Evolutionary conservation across 2,888 invertebrate genomes (phyloP).

Genomic region (Stenchaetothrips biformis): DNA sequence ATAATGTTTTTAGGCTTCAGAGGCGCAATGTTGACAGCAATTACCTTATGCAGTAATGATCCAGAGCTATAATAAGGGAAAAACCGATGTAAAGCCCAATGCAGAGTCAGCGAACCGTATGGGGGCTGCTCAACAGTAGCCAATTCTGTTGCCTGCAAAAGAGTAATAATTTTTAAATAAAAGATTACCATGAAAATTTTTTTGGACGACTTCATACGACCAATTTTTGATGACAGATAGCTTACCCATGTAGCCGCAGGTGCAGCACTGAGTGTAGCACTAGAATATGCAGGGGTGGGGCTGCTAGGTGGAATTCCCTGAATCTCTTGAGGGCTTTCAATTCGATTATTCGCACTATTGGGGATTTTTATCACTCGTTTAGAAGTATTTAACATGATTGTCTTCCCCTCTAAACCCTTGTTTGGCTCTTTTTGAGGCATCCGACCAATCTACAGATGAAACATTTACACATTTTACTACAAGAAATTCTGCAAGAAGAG

Average conservation of each 20-base stretch:
- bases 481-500: background rate
- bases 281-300: constrained; percentile 42
- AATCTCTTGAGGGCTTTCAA: constrained; percentile 47
- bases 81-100: constrained; percentile 48
- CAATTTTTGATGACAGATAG: background rate
- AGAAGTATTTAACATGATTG: constrained; percentile 65
- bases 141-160: constrained; percentile 38
- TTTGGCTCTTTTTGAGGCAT: constrained; percentile 37
- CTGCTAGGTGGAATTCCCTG: constrained; percentile 46
- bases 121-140: constrained; percentile 43
- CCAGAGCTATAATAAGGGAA: constrained; percentile 45
- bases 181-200: constrained; percentile 28
- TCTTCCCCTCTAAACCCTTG: constrained; percentile 52
- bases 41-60: constrained; percentile 45
- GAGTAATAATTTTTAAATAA: constrained; percentile 32
- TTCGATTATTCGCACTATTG: constrained; percentile 43
- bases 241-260: background rate
- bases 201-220: constrained; percentile 16
- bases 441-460: constrained; percentile 34
- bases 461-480: constrained; percentile 4
- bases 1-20: constrained; percentile 2
- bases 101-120: constrained; percentile 45
- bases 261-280: background rate
- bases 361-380: constrained; percentile 68
- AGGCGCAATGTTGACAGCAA: background rate